phyloP scores from a whole-genome alignment of 2,797 vertebrate species.

The Schizothorax lantsangensis region DNA sequence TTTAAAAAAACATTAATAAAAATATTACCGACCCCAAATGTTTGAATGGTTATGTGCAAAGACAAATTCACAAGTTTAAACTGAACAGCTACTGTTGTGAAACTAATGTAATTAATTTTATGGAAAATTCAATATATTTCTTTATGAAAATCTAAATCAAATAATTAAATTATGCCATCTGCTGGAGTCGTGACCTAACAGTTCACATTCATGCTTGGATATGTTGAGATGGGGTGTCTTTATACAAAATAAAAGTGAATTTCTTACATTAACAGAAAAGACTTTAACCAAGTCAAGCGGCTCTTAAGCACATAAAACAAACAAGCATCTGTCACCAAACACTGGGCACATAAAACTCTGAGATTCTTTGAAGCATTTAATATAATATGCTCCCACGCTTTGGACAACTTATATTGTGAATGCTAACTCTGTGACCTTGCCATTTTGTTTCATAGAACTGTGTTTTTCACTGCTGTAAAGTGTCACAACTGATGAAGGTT shows the following conservation, averaged over 20 bases:
- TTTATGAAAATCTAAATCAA: background rate
- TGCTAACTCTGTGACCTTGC: slow-evolving; percentile 9
- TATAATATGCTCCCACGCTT: slow-evolving; percentile 5
- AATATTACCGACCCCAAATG: background rate
- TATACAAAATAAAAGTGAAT: background rate
- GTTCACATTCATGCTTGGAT: background rate
- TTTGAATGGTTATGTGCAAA: background rate
- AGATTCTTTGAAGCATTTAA: slow-evolving; percentile 6
- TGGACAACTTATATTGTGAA: background rate
- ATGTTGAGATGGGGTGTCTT: background rate
- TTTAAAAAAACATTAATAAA: background rate
- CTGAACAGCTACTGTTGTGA: background rate
- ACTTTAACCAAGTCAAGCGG: background rate
- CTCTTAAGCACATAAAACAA: background rate
- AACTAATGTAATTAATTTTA: background rate
- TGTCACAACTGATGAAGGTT: background rate
- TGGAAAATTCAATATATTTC: background rate
- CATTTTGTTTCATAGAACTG: background rate
- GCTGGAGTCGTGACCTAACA: background rate
- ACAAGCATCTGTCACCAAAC: background rate
- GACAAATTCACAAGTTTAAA: background rate
- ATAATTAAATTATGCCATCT: background rate
- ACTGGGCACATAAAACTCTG: background rate
- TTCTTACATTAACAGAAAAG: background rate
- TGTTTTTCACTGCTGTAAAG: background rate